Conservation (phyloP, 1,140 invertebrate species). For the Hyposmocoma kahamanoa region DNA sequence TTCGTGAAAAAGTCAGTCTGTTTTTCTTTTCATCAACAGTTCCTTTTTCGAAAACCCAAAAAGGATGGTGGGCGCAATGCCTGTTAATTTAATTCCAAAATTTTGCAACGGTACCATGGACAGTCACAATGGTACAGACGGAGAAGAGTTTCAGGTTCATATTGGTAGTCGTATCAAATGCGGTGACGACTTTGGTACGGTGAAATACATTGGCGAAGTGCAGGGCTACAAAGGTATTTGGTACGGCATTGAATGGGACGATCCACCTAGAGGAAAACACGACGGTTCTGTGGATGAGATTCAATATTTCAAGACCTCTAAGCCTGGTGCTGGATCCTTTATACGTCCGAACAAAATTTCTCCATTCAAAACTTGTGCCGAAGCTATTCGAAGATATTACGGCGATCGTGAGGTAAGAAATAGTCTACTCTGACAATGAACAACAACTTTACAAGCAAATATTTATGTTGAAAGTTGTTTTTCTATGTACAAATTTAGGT, state of each 20-base stretch:
- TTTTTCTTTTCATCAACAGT: constrained; percentile 66
- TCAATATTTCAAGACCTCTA: constrained; percentile 86
- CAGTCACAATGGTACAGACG: constrained; percentile 51
- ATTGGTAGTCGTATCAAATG: constrained; percentile 63
- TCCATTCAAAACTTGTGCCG: constrained; percentile 79
- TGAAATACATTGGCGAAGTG: constrained; percentile 70
- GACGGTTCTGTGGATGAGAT: constrained; percentile 87
- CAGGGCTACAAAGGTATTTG: constrained; percentile 78
- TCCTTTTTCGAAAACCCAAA: constrained; percentile 62
- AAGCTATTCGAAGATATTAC: constrained; percentile 84
- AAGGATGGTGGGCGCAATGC: constrained; percentile 72
- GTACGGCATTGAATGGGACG: constrained; percentile 96
- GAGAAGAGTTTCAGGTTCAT: constrained; percentile 50
- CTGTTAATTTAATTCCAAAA: constrained; percentile 68
- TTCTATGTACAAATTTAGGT: too few species aligned
- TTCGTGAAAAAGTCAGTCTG: constrained; percentile 42
- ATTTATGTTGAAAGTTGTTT: too few species aligned
- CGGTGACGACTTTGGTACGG: constrained; percentile 59
- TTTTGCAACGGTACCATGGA: constrained; percentile 68
- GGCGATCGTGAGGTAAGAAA: constrained; percentile 77
- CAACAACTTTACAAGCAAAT: too few species aligned
- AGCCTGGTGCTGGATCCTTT: constrained; percentile 87
- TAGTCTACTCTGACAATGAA: too few species aligned
- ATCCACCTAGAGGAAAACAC: constrained; percentile 90
- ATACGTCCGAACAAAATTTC: constrained; percentile 87